Evolutionary conservation across 2,888 invertebrate species (phyloP).

Genomic region (Apamea monoglypha): DNA sequence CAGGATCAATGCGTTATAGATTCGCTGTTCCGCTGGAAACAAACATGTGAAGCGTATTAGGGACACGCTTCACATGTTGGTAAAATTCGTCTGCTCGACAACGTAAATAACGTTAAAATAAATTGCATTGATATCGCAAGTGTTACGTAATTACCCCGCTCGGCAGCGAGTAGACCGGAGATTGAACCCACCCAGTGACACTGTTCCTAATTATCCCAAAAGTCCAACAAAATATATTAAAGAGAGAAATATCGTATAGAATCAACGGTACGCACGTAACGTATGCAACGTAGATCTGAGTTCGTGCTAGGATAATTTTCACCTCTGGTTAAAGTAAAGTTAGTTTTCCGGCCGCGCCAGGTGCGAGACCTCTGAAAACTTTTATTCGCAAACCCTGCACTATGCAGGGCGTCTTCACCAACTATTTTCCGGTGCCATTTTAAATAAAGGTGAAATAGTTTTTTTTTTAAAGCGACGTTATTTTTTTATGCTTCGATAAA

Average conservation of each 20-base stretch:
- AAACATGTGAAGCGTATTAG: no score
- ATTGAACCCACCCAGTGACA: not conserved
- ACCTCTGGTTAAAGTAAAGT: slow-evolving; percentile 6
- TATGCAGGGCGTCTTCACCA: not conserved
- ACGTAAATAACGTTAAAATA: not conserved
- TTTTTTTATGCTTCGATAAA: no score
- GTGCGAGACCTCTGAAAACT: not conserved
- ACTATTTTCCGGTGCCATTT: not conserved
- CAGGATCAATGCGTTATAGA: not conserved
- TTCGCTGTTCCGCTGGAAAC: not conserved
- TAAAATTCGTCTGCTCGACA: not conserved
- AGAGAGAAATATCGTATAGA: not conserved
- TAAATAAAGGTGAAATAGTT: not conserved
- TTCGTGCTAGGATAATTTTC: not conserved
- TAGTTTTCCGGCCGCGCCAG: not conserved
- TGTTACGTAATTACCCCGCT: not conserved
- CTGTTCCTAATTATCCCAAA: not conserved
- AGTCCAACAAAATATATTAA: not conserved
- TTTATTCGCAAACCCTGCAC: not conserved
- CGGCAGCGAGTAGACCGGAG: not conserved
- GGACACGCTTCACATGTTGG: not conserved
- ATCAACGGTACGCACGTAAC: not conserved
- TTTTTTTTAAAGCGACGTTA: not conserved
- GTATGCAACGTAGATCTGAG: not conserved
- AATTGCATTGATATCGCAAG: not conserved